Base-by-base conservation (phyloP, 2,113 vertebrate genomes). In the Sylvia atricapilla region DNA sequence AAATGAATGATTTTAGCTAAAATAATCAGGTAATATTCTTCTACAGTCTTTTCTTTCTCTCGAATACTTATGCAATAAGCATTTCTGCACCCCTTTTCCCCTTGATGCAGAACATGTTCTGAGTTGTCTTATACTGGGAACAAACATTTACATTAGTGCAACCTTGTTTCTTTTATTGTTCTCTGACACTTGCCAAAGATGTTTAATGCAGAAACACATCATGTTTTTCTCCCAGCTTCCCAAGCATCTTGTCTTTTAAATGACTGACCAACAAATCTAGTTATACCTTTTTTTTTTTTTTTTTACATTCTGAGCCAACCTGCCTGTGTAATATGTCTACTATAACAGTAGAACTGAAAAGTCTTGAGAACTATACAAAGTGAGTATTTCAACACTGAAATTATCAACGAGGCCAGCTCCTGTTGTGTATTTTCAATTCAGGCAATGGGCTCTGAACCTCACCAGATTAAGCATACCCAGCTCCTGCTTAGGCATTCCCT, bases 301-400 rank as follows among this genome's bases (percentile, higher is more conserved):
- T 52, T 64, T 41, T 5, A 16, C 7, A 35, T 37, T 64, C 21
- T 76, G 46, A 74, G 46, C 8, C 19, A 72, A 33, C 0, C 0
- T 4, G 6, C 1, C 0, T 7, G 6, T 13, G 7, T 24, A 27
- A 28, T 11, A 52, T 12, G 13, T 68, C 46, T 25, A 17, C 9
- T 59, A 24, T 52, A 79, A 64, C 5, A 33, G 10, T 8, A 62
- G 30, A 74, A 80, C 7, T 55, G 16, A 52, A 39, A 80, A 35
- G 6, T 47, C 41, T 22, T 30, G 37, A 50, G 7, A 74, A 46
- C 75, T 67, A 23, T 2, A 46, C 3, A 4, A 31, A 44, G 23
- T 4, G 13, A 28, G 44, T 16, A 17, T 14, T 52, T 59, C 31
- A 50, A 59, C 35, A 55, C 7, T 15, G 33, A 81, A 53, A 33